phyloP scores from a whole-genome alignment of 2,797 vertebrate species.

The Amblyopsis hoosieri region DNA sequence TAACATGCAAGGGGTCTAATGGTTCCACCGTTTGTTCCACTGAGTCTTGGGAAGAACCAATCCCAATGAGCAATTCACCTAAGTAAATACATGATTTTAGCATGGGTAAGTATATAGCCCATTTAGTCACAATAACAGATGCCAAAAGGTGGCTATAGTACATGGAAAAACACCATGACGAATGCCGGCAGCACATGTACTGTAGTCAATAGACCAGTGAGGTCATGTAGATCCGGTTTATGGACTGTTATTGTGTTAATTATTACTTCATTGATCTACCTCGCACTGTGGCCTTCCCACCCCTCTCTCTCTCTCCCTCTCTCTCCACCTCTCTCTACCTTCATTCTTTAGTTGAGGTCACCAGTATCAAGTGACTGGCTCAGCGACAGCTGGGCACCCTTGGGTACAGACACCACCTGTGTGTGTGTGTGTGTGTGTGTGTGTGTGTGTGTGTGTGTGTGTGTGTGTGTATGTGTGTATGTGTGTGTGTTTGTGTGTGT shows the following conservation, averaged over 20 bases:
- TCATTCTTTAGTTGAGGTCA: constrained; percentile 40
- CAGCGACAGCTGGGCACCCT: constrained; percentile 48
- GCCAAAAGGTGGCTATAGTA: too few species aligned
- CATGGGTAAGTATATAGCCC: too few species aligned
- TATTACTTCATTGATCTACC: constrained; percentile 5
- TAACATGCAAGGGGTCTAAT: too few species aligned
- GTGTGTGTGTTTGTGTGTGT: constrained; percentile 30
- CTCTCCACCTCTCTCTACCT: constrained; percentile 10
- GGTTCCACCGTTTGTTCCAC: too few species aligned
- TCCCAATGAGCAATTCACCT: too few species aligned
- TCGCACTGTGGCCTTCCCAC: constrained; percentile 7
- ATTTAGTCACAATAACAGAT: too few species aligned
- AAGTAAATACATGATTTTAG: too few species aligned
- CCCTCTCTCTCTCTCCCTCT: constrained; percentile 11
- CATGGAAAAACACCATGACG: too few species aligned
- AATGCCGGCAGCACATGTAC: too few species aligned
- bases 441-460: constrained; percentile 28
- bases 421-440: constrained; percentile 27
- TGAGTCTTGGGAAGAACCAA: too few species aligned
- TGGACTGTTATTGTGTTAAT: constrained; percentile 2
- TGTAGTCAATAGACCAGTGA: neutral
- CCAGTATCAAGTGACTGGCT: constrained; percentile 50
- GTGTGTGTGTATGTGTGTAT: constrained; percentile 31
- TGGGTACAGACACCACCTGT: constrained; percentile 43
- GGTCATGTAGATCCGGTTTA: constrained; percentile 1